Evolutionary conservation across 2,113 vertebrate species (phyloP), one percentile per base, ranked within the genome.

Genomic region (Stigmatopora nigra): DNA sequence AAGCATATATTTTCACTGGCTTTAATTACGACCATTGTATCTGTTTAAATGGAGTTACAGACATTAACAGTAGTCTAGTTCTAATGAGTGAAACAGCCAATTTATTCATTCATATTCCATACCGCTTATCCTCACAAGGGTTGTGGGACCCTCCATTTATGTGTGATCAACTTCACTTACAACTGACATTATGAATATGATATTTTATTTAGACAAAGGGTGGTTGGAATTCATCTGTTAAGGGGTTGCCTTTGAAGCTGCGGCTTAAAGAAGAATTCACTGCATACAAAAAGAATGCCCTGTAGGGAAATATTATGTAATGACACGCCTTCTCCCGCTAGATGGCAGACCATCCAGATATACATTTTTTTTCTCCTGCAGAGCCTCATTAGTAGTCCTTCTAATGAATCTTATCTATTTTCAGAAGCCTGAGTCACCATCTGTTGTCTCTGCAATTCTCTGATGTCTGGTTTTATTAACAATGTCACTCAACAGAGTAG

Each of bases 281-380:
- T 53, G 51, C 51, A 12, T 20, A 13, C 14, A 17, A 35, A 59
- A 59, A 41, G 12, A 59, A 41, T 6, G 10, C 16, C 17, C 36
- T 17, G 57, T 41, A 14, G n/a, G 8, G 9, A 60, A 15, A 41
- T 11, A 41, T 20, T 72, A 68, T 87, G 87, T 82, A 87, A 77
- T 86, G 72, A 68, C 69, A 46, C 41, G 44, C 45, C 7, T 78
- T 36, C 77, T 77, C 75, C 88, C 90, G 87, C 87, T 88, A 90
- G 90, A 85, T 89, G 90, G 88, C 84, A 78, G 80, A 84, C 87
- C 65, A 83, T 68, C 80, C 76, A 83, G 78, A 77, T 78, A 63
- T 78, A 82, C 25, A n/a, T 31, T 31, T 49, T 55, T 49, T 47
- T 63, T 74, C 69, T 56, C 68, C 46, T 58, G 65, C 22, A 25